Conservation (phyloP, 2,797 vertebrate species). For the Triplophysa yarkandensis region DNA sequence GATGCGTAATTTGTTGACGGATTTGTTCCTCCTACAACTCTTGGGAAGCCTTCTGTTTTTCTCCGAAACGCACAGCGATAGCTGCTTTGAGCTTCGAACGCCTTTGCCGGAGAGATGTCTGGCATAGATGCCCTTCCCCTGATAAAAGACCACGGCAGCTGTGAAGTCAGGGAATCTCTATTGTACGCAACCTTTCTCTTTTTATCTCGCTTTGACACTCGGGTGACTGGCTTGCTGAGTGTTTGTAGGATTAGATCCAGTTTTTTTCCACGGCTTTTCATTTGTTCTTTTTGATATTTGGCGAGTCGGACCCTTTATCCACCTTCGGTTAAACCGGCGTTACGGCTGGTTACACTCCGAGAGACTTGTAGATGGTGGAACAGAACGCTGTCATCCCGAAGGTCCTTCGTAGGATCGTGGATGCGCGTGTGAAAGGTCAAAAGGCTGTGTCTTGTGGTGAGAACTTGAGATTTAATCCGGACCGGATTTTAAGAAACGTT, state of each 20-base stretch:
- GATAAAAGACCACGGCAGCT: slow-evolving; percentile 69
- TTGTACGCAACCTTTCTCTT: slow-evolving; percentile 53
- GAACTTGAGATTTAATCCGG: slow-evolving; percentile 64
- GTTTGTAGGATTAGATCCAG: slow-evolving; percentile 37
- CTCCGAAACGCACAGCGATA: slow-evolving; percentile 70
- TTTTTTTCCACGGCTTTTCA: neutral
- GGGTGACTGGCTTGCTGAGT: slow-evolving; percentile 32
- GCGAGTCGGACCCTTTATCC: slow-evolving; percentile 15
- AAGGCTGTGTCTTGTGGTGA: slow-evolving; percentile 20
- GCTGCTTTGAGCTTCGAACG: slow-evolving; percentile 71
- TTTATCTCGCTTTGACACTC: slow-evolving; percentile 53
- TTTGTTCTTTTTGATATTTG: slow-evolving; percentile 26
- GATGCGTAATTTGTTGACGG: slow-evolving; percentile 74
- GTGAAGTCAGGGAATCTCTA: slow-evolving; percentile 59
- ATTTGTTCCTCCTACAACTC: slow-evolving; percentile 51
- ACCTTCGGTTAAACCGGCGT: slow-evolving; percentile 29
- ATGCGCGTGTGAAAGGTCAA: slow-evolving; percentile 47
- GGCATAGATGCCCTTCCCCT: slow-evolving; percentile 72
- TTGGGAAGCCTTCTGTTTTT: slow-evolving; percentile 66
- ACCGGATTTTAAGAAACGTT: slow-evolving; percentile 62
- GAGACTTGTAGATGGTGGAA: slow-evolving; percentile 13
- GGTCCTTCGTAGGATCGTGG: slow-evolving; percentile 20
- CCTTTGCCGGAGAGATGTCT: slow-evolving; percentile 73
- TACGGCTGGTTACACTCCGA: slow-evolving; percentile 19
- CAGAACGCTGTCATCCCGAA: slow-evolving; percentile 18